Percentiles rank a stretch among this genome's conserved stretches.
These are phyloP conservation scores for Zosterops borbonicus DNA, from an alignment of 2,113 vertebrate genomes.

Conservation along the genomic window DNA sequence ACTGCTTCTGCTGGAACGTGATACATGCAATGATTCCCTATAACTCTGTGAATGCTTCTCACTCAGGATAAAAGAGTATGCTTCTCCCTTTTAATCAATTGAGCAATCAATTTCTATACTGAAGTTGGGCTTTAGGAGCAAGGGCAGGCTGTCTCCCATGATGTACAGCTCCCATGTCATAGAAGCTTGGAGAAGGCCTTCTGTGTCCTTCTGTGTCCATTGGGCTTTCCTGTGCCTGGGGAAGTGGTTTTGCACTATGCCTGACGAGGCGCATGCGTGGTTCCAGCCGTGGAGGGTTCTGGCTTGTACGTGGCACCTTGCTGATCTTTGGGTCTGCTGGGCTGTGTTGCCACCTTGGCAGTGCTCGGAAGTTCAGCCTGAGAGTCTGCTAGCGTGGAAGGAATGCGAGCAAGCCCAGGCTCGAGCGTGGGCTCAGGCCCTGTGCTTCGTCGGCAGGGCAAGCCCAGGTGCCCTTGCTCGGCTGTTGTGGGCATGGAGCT, in stretches of 20 bases:
- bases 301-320: rapidly evolving
- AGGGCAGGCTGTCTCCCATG: neutral
- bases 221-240: neutral
- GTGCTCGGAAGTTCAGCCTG: neutral
- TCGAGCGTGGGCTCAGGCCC: neutral
- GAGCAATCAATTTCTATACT: neutral
- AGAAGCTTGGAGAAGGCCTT: neutral
- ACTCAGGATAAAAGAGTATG: rapidly evolving
- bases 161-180: rapidly evolving
- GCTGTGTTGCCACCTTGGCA: neutral
- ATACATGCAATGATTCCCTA: neutral
- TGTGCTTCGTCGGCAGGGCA: neutral
- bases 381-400: neutral
- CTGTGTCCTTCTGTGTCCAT: neutral
- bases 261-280: rapidly evolving
- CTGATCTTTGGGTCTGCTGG: neutral
- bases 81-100: neutral
- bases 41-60: neutral
- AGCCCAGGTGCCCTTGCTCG: slow-evolving; percentile 2
- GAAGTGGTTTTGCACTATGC: neutral
- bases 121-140: neutral
- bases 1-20: neutral
- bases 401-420: slow-evolving; percentile 50
- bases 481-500: neutral
- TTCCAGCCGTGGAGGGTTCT: rapidly evolving